Evolutionary conservation across 2,113 vertebrate genomes (phyloP).

Genomic region (Halcyon malimbica): DNA sequence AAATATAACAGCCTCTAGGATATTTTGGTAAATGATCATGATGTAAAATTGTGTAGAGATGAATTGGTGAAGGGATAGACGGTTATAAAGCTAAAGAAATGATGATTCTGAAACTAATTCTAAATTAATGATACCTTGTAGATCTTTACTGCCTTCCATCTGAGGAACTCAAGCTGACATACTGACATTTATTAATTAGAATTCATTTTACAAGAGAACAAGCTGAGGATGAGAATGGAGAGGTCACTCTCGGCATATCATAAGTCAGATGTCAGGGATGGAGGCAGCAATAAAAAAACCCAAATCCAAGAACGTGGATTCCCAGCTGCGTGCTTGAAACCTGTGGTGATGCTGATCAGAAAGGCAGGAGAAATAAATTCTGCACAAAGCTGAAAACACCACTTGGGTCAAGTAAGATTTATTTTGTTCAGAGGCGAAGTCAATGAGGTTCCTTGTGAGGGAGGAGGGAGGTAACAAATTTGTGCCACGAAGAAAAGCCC

Average conservation of each 20-base stretch:
- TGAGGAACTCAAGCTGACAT: background rate
- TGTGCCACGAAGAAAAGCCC: background rate
- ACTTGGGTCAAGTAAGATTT: background rate
- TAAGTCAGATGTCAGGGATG: background rate
- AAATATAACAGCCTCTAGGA: background rate
- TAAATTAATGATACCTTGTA: slow-evolving; percentile 29
- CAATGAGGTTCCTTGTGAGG: background rate
- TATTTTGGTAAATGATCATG: slow-evolving; percentile 4
- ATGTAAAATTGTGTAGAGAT: background rate
- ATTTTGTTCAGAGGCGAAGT: background rate
- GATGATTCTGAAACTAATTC: slow-evolving; percentile 55
- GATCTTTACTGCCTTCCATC: slow-evolving; percentile 33
- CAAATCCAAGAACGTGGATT: rapidly evolving
- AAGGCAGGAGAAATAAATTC: background rate
- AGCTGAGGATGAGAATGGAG: background rate
- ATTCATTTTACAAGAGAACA: background rate
- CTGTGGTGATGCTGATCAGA: background rate
- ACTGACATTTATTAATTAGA: background rate
- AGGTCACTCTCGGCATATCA: background rate
- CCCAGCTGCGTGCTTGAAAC: background rate
- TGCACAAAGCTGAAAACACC: background rate
- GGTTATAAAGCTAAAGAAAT: slow-evolving; percentile 53
- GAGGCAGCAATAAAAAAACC: background rate
- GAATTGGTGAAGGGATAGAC: background rate
- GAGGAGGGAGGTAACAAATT: background rate